phyloP scores from a whole-genome alignment of 1,140 invertebrate genomes.

The Drosophila auraria region DNA sequence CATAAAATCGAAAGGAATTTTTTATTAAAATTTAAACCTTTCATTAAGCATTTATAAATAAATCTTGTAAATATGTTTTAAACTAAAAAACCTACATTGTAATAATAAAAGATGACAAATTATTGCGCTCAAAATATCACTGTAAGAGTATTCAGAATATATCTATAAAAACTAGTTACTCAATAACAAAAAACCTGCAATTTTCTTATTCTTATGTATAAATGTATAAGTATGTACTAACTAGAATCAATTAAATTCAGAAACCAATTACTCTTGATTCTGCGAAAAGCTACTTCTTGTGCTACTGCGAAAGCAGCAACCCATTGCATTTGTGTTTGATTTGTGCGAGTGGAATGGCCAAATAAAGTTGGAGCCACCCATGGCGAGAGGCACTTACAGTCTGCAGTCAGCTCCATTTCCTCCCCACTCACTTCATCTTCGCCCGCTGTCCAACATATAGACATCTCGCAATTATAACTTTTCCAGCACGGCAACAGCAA shows the following conservation, averaged over 20 bases:
- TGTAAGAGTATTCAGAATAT: too few relatives aligned
- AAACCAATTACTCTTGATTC: slow-evolving; percentile 5
- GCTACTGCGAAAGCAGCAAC: background rate
- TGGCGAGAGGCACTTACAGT: background rate
- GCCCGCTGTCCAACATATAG: background rate
- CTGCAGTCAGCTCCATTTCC: slow-evolving; percentile 1
- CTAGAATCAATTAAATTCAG: background rate
- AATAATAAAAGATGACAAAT: too few relatives aligned
- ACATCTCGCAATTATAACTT: slow-evolving; percentile 36
- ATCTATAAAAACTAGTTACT: background rate
- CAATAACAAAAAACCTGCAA: too few relatives aligned
- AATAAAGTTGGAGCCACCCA: slow-evolving; percentile 20
- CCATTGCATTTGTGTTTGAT: slow-evolving; percentile 13
- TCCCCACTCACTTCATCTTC: background rate
- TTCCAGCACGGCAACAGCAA: slow-evolving; percentile 28
- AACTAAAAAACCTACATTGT: too few relatives aligned
- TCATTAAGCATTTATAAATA: too few relatives aligned
- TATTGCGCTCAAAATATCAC: too few relatives aligned
- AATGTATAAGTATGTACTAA: background rate
- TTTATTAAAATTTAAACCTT: background rate
- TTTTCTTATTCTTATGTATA: background rate
- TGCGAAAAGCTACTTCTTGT: background rate
- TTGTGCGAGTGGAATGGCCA: slow-evolving; percentile 15
- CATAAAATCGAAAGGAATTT: background rate
- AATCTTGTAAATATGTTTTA: too few relatives aligned